Conservation (phyloP, 2,113 vertebrate genomes). For the Platysteira castanea region DNA sequence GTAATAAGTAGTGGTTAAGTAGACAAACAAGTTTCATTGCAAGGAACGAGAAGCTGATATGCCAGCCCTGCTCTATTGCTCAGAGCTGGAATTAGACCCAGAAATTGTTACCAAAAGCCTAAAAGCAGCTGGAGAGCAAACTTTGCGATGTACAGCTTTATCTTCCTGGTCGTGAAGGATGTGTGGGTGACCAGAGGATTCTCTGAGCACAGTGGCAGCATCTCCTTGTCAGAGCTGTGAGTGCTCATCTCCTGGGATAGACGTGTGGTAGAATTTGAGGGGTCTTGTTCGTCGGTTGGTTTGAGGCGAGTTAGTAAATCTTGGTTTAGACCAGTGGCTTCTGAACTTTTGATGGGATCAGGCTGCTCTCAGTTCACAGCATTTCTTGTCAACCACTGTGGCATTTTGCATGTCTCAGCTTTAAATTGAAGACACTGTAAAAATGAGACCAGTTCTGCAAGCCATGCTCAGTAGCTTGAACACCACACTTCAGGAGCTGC, state of each 20-base stretch:
- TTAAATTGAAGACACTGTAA: neutral
- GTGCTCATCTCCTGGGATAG: neutral
- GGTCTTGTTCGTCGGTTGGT: neutral
- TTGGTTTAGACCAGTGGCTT: neutral
- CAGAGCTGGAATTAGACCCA: neutral
- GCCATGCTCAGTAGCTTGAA: neutral
- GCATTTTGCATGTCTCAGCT: neutral
- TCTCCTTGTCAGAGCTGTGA: neutral
- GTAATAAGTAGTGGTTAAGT: neutral
- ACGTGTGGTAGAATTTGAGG: neutral
- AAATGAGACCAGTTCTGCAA: conserved; percentile 3
- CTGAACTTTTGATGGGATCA: neutral
- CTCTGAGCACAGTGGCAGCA: neutral
- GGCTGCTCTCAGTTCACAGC: neutral
- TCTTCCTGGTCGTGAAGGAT: neutral
- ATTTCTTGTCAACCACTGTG: neutral
- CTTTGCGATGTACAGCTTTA: neutral
- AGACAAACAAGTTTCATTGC: neutral
- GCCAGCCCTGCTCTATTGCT: neutral
- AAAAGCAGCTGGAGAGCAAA: neutral
- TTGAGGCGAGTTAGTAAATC: neutral
- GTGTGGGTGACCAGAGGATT: neutral
- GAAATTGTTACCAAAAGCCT: neutral
- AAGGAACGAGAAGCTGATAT: neutral
- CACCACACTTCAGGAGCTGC: neutral